These are phyloP conservation scores for Tetramorium parvispinum DNA, from an alignment of 1,140 invertebrate genomes.

Conservation along the genomic window DNA sequence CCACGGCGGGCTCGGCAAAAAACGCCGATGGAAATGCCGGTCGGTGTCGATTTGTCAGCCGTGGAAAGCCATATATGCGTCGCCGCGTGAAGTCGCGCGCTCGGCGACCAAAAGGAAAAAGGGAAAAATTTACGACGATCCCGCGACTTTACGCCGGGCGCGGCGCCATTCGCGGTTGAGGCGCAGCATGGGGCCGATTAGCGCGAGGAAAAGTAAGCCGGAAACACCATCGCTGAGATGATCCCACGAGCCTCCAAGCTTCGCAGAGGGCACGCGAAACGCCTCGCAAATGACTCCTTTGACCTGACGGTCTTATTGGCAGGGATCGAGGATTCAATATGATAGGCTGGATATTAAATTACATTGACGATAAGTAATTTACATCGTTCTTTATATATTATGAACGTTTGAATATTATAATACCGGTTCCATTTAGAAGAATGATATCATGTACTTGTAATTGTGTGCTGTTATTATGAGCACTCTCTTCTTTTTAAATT, in stretches of 20 bases:
- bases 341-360: background rate
- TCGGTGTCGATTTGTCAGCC: constrained; percentile 66
- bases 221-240: constrained; percentile 7
- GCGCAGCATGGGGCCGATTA: constrained; percentile 27
- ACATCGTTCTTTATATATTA: background rate
- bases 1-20: constrained; percentile 54
- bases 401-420: background rate
- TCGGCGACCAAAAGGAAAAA: background rate
- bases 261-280: background rate
- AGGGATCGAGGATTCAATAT: background rate
- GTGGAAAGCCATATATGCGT: constrained; percentile 61
- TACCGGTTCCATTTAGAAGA: background rate
- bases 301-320: background rate
- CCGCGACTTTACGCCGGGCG: constrained; percentile 23
- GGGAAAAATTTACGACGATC: constrained; percentile 3
- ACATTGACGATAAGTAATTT: background rate
- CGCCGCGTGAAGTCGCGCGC: constrained; percentile 22
- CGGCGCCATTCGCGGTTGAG: constrained; percentile 39
- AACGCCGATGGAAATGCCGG: constrained; percentile 64
- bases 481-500: background rate
- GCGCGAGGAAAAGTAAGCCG: constrained; percentile 22
- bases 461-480: background rate
- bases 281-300: background rate
- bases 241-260: background rate
- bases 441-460: background rate